Conservation (phyloP, 2,888 invertebrate species). For the Trichopoda pennipes region DNA sequence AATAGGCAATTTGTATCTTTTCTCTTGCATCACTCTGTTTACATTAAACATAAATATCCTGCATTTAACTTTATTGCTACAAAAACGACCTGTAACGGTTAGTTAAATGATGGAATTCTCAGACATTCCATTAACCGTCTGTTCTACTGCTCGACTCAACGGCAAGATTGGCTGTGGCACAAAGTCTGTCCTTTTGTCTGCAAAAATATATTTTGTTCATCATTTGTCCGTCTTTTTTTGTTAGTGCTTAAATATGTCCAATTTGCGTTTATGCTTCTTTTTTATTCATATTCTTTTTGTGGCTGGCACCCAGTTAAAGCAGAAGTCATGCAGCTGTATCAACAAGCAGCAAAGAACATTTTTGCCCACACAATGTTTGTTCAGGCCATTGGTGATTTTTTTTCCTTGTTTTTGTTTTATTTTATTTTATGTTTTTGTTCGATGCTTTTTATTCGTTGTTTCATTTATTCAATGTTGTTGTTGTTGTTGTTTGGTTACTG, state of each 20-base stretch:
- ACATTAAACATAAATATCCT: too few relatives aligned
- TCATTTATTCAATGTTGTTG: conserved; percentile 40
- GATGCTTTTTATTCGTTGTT: conserved; percentile 20
- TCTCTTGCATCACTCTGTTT: conserved; percentile 29
- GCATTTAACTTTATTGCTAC: conserved; percentile 52
- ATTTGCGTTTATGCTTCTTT: conserved; percentile 32
- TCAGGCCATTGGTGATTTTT: conserved; percentile 58
- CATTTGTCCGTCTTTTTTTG: background rate
- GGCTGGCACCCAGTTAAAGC: conserved; percentile 47
- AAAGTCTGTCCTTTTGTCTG: too few relatives aligned
- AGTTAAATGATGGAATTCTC: conserved; percentile 7
- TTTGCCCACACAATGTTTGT: conserved; percentile 68
- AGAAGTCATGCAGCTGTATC: conserved; percentile 67
- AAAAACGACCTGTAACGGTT: conserved; percentile 52
- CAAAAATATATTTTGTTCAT: too few relatives aligned
- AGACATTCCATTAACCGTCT: background rate
- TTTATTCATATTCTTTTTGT: background rate
- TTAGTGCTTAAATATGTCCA: background rate
- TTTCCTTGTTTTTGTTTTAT: too few relatives aligned
- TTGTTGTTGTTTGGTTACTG: conserved; percentile 39
- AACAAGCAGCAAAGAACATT: conserved; percentile 47
- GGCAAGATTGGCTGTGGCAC: too few relatives aligned
- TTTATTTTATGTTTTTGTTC: conserved; percentile 12
- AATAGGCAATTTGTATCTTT: background rate
- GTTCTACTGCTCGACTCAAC: background rate